Conservation (phyloP, 2,113 vertebrate genomes). For the Benitochromis conjunctus region DNA sequence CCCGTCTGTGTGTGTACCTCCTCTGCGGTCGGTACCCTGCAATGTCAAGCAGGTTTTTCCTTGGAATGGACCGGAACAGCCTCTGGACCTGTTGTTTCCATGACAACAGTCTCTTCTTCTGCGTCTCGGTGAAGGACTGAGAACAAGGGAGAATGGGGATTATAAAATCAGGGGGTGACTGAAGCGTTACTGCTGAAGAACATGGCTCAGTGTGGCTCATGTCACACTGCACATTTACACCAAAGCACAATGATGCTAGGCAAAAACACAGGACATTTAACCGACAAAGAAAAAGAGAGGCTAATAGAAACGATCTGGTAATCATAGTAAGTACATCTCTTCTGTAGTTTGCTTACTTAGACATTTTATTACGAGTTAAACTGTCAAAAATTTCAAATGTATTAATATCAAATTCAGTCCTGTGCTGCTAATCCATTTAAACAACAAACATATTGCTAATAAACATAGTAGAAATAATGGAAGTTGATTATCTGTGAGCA, state of each 20-base stretch:
- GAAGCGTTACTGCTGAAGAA: background rate
- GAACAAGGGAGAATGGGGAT: background rate
- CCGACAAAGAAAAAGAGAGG: background rate
- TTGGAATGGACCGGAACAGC: slow-evolving; percentile 96
- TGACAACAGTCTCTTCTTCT: slow-evolving; percentile 98
- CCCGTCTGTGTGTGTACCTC: slow-evolving; percentile 71
- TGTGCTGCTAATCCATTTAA: background rate
- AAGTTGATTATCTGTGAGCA: background rate
- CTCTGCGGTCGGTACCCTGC: slow-evolving; percentile 91
- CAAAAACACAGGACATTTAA: background rate
- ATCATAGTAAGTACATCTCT: background rate
- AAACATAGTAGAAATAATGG: background rate
- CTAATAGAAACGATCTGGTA: background rate
- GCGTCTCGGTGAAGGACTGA: slow-evolving; percentile 95
- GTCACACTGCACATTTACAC: background rate
- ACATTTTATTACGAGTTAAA: background rate
- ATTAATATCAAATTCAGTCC: background rate
- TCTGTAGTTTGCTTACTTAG: background rate
- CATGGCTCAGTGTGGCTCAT: background rate
- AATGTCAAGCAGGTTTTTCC: slow-evolving; percentile 96
- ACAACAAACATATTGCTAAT: background rate
- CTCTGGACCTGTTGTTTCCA: slow-evolving; percentile 99
- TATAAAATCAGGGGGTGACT: background rate
- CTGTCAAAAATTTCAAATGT: background rate
- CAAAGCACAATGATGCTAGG: background rate